Conservation (phyloP, 2,888 invertebrate species). For the Thecocarcelia acutangulata region DNA sequence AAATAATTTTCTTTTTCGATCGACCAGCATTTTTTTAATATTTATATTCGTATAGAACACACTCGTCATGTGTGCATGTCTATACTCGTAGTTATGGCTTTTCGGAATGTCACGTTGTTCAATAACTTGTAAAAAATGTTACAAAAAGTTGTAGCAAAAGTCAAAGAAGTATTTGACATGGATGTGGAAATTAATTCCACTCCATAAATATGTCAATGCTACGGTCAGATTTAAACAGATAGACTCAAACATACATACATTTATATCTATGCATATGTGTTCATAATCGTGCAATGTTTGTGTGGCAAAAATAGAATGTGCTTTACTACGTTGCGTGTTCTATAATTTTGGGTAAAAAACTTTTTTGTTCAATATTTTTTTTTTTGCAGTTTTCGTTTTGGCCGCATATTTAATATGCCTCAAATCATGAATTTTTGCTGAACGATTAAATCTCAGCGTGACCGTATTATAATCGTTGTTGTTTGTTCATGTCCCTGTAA, state of each 20-base stretch:
- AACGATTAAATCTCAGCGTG: slow-evolving; percentile 68
- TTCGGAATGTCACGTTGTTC: slow-evolving; percentile 65
- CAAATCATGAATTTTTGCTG: slow-evolving; percentile 59
- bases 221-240: slow-evolving; percentile 57
- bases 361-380: slow-evolving; percentile 15
- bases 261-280: not conserved
- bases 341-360: slow-evolving; percentile 5
- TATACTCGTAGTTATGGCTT: slow-evolving; percentile 46
- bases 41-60: not conserved
- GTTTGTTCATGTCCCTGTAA: not conserved
- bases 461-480: slow-evolving; percentile 24
- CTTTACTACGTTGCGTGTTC: slow-evolving; percentile 21
- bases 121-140: slow-evolving; percentile 57
- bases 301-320: slow-evolving; percentile 7
- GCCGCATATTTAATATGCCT: slow-evolving; percentile 9
- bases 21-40: slow-evolving; percentile 6
- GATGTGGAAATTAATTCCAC: slow-evolving; percentile 74
- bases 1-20: not conserved
- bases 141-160: slow-evolving; percentile 52
- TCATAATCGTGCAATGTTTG: not conserved
- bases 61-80: slow-evolving; percentile 14
- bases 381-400: slow-evolving; percentile 17
- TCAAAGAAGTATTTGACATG: slow-evolving; percentile 58
- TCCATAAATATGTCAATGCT: slow-evolving; percentile 73
- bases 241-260: slow-evolving; percentile 1